Base-by-base conservation (phyloP, 1,140 invertebrate species). In the Diuraphis noxia region DNA sequence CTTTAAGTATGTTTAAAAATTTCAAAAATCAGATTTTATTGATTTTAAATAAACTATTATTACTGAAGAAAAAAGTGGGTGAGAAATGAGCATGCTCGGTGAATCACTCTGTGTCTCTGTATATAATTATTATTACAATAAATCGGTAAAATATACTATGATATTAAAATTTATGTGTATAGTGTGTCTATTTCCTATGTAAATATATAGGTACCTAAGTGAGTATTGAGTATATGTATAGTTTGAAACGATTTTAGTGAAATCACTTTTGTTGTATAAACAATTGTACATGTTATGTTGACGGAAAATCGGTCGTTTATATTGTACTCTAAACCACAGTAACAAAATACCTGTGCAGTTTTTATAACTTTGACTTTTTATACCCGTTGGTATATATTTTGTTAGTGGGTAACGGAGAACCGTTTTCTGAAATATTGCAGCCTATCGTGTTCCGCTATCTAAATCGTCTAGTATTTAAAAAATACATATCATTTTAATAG, bases 351-450 rank as follows among this genome's bases (percentile, higher is more conserved):
- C 30, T 72, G 6, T 1, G 1, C 13, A 17, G 56, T 72, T 72
- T 72, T 72, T 72, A 72, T 72, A 72, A 72, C n/a, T 72, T 72
- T 72, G 56, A n/a, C 30, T 72, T 72, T 72, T 72, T 72, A 72
- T 72, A n/a, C 56, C 30, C n/a, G 5, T n/a, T n/a, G 56, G 56
- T n/a, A 56, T 63, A 49, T 49, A 49, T 49, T 49, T 21, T 63
- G 56, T 63, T 13, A 17, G 30, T 72, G 56, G 13, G n/a, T 72
- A 72, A 72, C n/a, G 56, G n/a, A 72, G 13, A 72, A 17, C 30
- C 13, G 56, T 72, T 72, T 13, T 72, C 30, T 72, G 56, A 30
- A 72, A n/a, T 72, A 72, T 72, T 72, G 4, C 56, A 72, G 30
- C 34, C 30, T 72, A 17, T n/a, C 13, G 56, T 6, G 30, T 72